phyloP scores from a whole-genome alignment of 2,888 invertebrate genomes.

The Axea sp. region DNA sequence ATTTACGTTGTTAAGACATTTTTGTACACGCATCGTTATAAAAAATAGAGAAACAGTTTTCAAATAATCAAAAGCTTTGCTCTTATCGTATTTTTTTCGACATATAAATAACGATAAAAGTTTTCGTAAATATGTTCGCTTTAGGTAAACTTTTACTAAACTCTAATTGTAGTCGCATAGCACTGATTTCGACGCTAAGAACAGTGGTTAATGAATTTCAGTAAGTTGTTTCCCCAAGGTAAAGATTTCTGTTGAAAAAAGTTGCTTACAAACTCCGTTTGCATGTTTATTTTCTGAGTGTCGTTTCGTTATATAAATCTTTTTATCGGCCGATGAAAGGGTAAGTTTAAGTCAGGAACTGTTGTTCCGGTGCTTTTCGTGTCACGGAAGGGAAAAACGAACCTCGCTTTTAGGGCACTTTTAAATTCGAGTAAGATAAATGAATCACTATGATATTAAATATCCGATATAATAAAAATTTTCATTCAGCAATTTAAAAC shows the following conservation, averaged over 20 bases:
- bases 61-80: constrained; percentile 28
- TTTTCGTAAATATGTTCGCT: constrained; percentile 27
- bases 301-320: constrained; percentile 28
- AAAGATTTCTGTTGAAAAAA: constrained; percentile 22
- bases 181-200: constrained; percentile 37
- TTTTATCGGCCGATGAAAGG: constrained; percentile 28
- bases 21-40: not conserved
- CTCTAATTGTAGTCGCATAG: constrained; percentile 35
- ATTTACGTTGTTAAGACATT: too few relatives aligned
- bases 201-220: constrained; percentile 42
- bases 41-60: constrained; percentile 24
- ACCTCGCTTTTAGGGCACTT: constrained; percentile 10
- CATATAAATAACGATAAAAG: constrained; percentile 41
- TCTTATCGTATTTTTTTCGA: constrained; percentile 25
- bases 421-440: constrained; percentile 35
- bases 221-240: constrained; percentile 26
- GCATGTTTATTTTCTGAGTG: constrained; percentile 45
- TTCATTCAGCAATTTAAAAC: constrained; percentile 30
- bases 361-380: constrained; percentile 15
- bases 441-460: constrained; percentile 35
- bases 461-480: constrained; percentile 27
- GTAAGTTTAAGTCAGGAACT: constrained; percentile 16
- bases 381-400: constrained; percentile 10
- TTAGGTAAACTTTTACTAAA: constrained; percentile 23
- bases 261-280: constrained; percentile 21